Conservation (phyloP, 1,140 invertebrate genomes). For the Antheraea mylitta region DNA sequence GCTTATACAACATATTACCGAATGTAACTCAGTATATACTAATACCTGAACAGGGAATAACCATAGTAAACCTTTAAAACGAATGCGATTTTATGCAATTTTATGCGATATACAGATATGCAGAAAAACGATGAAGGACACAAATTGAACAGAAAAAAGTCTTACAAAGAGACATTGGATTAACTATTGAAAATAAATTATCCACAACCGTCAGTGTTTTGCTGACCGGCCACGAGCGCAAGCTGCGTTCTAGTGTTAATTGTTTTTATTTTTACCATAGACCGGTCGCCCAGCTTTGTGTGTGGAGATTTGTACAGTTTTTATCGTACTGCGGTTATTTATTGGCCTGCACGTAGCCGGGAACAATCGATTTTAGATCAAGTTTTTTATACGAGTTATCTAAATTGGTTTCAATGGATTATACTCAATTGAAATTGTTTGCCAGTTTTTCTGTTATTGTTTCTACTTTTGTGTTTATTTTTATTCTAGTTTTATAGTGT, state of each 20-base stretch:
- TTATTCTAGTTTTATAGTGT: too few relatives aligned
- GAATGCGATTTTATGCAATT: too few relatives aligned
- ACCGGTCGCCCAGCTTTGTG: conserved; percentile 41
- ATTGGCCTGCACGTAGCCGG: conserved; percentile 33
- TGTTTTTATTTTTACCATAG: conserved; percentile 55
- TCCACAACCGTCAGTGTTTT: conserved; percentile 39
- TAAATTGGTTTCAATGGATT: conserved; percentile 3
- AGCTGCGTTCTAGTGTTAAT: conserved; percentile 43
- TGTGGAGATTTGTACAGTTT: conserved; percentile 47
- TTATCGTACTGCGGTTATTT: conserved; percentile 47
- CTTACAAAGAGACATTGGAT: too few relatives aligned
- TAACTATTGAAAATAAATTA: conserved; percentile 62
- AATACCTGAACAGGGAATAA: too few relatives aligned
- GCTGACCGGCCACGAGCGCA: conserved; percentile 15
- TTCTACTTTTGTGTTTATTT: too few relatives aligned
- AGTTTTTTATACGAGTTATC: conserved; percentile 22
- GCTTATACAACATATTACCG: too few relatives aligned
- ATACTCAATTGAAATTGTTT: conserved; percentile 1
- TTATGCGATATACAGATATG: too few relatives aligned
- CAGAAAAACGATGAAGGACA: too few relatives aligned
- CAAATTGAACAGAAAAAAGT: too few relatives aligned
- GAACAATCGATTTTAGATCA: conserved; percentile 43
- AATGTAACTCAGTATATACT: too few relatives aligned
- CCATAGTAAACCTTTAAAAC: too few relatives aligned
- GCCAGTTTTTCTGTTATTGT: not conserved